Conservation (phyloP, 2,888 invertebrate genomes). For the Altica lythri region DNA sequence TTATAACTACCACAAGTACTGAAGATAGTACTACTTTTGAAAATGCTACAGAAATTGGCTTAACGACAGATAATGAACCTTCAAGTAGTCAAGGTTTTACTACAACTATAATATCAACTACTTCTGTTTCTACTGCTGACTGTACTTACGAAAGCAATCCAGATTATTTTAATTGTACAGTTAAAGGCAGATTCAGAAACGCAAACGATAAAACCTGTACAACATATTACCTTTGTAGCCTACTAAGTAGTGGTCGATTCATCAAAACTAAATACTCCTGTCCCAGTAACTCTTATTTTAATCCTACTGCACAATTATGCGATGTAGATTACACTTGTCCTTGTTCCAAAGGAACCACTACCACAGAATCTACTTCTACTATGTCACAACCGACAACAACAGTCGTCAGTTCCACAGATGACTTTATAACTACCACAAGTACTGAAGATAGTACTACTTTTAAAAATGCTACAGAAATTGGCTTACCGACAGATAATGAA, state of each 20-base stretch:
- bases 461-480: too few relatives aligned
- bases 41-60: constrained; percentile 7
- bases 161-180: constrained; percentile 25
- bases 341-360: not conserved
- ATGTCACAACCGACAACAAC: not conserved
- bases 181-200: not conserved
- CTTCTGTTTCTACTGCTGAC: not conserved
- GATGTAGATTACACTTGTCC: constrained; percentile 56
- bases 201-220: not conserved
- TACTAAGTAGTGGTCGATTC: not conserved
- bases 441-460: not conserved
- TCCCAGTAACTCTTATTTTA: constrained; percentile 49
- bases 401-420: too few relatives aligned
- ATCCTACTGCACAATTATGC: constrained; percentile 53
- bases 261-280: not conserved
- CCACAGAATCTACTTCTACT: not conserved
- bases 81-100: too few relatives aligned
- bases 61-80: constrained; percentile 2
- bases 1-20: not conserved
- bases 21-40: constrained; percentile 4
- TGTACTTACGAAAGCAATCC: constrained; percentile 1
- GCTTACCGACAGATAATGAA: too few relatives aligned
- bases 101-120: not conserved
- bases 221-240: not conserved
- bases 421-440: too few relatives aligned